Evolutionary conservation across 2,113 vertebrate genomes (phyloP).

Genomic region (Ailurus styani): DNA sequence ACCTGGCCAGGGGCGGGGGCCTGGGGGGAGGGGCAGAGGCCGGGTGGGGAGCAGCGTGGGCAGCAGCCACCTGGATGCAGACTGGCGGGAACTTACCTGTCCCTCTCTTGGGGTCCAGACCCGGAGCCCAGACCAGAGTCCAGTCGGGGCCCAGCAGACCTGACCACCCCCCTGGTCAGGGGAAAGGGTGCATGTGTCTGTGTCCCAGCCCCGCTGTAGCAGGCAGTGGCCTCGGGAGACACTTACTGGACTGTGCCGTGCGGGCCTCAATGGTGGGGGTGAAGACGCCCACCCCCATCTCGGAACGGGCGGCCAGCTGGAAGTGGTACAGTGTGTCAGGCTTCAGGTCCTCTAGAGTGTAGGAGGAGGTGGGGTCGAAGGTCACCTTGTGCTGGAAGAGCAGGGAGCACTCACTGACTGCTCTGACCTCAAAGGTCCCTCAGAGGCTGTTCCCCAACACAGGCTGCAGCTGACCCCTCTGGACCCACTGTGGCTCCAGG

Average conservation of each 20-base stretch:
- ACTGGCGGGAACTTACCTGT: constrained; percentile 69
- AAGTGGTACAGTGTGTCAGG: constrained; percentile 93
- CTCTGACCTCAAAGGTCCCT: neutral
- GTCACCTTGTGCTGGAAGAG: constrained; percentile 87
- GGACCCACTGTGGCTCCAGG: neutral
- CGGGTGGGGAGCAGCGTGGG: neutral
- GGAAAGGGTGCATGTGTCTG: neutral
- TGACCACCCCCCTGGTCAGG: neutral
- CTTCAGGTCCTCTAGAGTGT: constrained; percentile 92
- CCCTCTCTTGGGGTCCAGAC: constrained; percentile 58
- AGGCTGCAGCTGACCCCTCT: neutral
- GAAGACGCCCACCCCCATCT: constrained; percentile 92
- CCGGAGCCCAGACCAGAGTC: constrained; percentile 57
- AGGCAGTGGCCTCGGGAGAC: neutral
- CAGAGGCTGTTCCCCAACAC: neutral
- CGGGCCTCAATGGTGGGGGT: constrained; percentile 87
- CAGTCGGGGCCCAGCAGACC: constrained; percentile 3
- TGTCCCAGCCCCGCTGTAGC: neutral
- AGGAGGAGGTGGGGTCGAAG: constrained; percentile 89
- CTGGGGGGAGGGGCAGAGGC: neutral
- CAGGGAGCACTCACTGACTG: neutral
- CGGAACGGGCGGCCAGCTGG: constrained; percentile 91
- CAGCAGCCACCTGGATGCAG: neutral
- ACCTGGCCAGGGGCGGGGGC: constrained; percentile 56
- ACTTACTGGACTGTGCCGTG: constrained; percentile 96